phyloP scores from a whole-genome alignment of 2,888 invertebrate genomes.

The Ceramica pisi region DNA sequence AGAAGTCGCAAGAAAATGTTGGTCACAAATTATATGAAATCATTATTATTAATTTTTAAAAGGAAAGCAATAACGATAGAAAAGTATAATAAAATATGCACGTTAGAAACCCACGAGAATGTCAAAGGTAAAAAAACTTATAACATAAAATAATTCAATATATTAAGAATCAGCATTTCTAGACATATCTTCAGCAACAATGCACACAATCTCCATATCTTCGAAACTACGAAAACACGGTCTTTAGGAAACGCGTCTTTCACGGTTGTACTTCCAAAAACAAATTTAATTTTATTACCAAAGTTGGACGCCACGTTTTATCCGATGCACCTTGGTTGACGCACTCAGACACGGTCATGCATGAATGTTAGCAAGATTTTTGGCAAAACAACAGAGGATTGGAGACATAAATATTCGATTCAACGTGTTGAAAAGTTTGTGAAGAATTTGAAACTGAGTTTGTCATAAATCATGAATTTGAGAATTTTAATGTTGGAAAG shows the following conservation, averaged over 20 bases:
- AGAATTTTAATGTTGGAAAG: slow-evolving; percentile 47
- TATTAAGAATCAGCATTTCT: too few relatives aligned
- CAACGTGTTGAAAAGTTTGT: slow-evolving; percentile 52
- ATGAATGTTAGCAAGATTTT: slow-evolving; percentile 67
- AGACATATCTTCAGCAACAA: background rate
- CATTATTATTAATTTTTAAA: too few relatives aligned
- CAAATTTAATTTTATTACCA: slow-evolving; percentile 62
- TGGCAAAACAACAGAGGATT: slow-evolving; percentile 72
- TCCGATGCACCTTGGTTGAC: slow-evolving; percentile 55
- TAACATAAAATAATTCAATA: too few relatives aligned
- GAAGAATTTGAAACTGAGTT: slow-evolving; percentile 30
- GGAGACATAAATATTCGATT: slow-evolving; percentile 65
- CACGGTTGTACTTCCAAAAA: slow-evolving; percentile 39
- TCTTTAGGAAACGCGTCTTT: slow-evolving; percentile 36
- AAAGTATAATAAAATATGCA: background rate
- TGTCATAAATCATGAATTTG: slow-evolving; percentile 54
- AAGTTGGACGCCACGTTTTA: slow-evolving; percentile 57
- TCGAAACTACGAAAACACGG: slow-evolving; percentile 22
- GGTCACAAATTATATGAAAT: too few relatives aligned
- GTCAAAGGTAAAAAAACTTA: background rate
- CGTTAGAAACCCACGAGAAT: background rate
- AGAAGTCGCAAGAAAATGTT: too few relatives aligned
- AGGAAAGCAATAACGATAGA: too few relatives aligned
- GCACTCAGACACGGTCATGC: slow-evolving; percentile 54
- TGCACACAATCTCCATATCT: slow-evolving; percentile 13